These are phyloP conservation scores for Chelonus formosanus DNA, from an alignment of 2,888 invertebrate species.

Conservation along the genomic window DNA sequence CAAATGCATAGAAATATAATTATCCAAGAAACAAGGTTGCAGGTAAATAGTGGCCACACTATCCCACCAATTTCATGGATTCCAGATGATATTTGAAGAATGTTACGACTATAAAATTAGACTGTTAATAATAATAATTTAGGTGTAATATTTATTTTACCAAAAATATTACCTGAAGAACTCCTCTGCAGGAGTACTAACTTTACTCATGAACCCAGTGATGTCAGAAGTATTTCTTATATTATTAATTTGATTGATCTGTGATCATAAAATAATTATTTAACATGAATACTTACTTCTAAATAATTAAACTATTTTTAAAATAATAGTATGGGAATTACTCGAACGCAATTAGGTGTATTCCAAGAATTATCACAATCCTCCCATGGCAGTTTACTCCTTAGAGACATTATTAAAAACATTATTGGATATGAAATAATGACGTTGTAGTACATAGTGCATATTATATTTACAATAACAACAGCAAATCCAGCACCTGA, in stretches of 20 bases:
- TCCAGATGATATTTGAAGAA: slow-evolving; percentile 78
- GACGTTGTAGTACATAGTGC: slow-evolving; percentile 84
- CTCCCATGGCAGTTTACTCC: slow-evolving; percentile 77
- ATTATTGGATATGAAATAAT: slow-evolving; percentile 86
- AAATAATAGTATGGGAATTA: slow-evolving; percentile 45
- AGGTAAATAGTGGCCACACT: slow-evolving; percentile 82
- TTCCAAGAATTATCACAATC: slow-evolving; percentile 86
- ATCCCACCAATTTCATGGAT: slow-evolving; percentile 80
- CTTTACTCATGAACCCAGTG: slow-evolving; percentile 51
- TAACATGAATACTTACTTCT: no score
- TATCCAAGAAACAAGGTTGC: slow-evolving; percentile 81
- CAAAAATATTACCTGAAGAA: slow-evolving; percentile 77
- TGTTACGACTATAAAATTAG: slow-evolving; percentile 73
- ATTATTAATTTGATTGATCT: not conserved
- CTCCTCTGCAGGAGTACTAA: slow-evolving; percentile 80
- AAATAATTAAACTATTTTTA: no score
- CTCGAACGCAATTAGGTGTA: slow-evolving; percentile 76
- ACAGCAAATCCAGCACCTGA: slow-evolving; percentile 88
- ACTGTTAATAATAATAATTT: slow-evolving; percentile 28
- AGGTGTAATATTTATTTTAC: slow-evolving; percentile 14
- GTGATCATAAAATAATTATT: no score
- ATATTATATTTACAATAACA: slow-evolving; percentile 81
- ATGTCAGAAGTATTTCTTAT: slow-evolving; percentile 56
- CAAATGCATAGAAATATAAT: slow-evolving; percentile 85
- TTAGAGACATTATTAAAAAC: slow-evolving; percentile 79